phyloP scores from a whole-genome alignment of 2,113 vertebrate species.

The Leptocoma aspasia region DNA sequence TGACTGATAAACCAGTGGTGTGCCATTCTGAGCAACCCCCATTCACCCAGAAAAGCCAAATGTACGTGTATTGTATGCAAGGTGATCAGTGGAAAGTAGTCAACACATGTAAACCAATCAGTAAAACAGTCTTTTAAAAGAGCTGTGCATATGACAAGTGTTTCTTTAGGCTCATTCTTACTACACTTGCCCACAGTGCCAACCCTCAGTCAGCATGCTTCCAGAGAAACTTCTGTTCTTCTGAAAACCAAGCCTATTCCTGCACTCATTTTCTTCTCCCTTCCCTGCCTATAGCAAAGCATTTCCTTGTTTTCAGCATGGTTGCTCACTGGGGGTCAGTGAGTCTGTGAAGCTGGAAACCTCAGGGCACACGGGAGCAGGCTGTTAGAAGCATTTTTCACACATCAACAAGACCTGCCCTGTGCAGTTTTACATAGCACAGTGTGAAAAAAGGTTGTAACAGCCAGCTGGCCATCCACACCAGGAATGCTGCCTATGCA shows the following conservation, averaged over 20 bases:
- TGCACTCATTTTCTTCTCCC: background rate
- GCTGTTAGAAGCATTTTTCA: constrained; percentile 40
- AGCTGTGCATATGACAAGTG: background rate
- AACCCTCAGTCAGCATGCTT: background rate
- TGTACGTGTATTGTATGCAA: background rate
- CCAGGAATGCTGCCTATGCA: constrained; percentile 1
- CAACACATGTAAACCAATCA: background rate
- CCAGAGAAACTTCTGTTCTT: background rate
- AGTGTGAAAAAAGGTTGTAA: background rate
- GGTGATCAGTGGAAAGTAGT: background rate
- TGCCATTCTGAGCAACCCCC: background rate
- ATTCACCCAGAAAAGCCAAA: background rate
- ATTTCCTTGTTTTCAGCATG: background rate
- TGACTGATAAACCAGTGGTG: background rate
- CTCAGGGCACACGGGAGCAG: background rate
- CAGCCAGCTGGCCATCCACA: constrained; percentile 1
- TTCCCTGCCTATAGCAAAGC: background rate
- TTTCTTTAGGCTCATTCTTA: background rate
- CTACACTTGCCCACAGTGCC: background rate
- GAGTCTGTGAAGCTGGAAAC: background rate
- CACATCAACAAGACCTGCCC: constrained; percentile 32
- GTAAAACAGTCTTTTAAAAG: background rate
- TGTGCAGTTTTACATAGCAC: constrained; percentile 36
- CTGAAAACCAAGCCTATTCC: background rate
- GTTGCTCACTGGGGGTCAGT: background rate